Base-by-base conservation (phyloP, 1,140 invertebrate species). In the Pissodes strobi region DNA sequence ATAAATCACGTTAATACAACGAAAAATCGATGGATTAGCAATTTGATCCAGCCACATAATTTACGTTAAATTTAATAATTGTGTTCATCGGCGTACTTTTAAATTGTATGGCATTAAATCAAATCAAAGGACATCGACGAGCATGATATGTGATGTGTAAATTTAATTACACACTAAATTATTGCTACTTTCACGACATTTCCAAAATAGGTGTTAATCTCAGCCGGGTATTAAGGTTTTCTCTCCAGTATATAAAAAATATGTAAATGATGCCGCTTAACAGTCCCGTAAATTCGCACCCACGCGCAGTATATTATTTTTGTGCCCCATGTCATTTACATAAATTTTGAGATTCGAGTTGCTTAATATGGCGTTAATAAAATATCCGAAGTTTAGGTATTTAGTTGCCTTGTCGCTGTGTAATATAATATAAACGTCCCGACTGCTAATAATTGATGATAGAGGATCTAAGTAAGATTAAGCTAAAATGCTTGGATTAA, bases 281-380 rank as follows among this genome's bases (percentile, higher is more conserved):
- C n/a, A 45, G 18, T 45, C 41, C 19, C 41, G 19, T 45, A 45
- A 45, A 45, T 45, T 18, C 41, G 2, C 41, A 17, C 41, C 41
- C 41, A 45, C 41, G 41, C 2, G 10, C 18, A 3, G 18, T 45
- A 45, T 17, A 17, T 45, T 15, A 45, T 17, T 45, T 15, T 45
- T 19, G 30, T 4, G n/a, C n/a, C 41, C 10, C 15, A 3, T 8
- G 18, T 45, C 18, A 45, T 45, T 45, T 45, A 45, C 41, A 45
- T 45, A 45, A 45, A 45, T 45, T 45, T 45, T 17, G 13, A 45
- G 18, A 45, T 45, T 17, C 4, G 41, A 45, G 18, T 18, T 45
- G 41, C 41, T 18, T 45, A 15, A 45, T 45, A 45, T 45, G 41
- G 41, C 41, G 18, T 10, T 17, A 19, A 45, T 45, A 45, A 45